Conservation (phyloP, 2,888 invertebrate species). For the Timandra comae region DNA sequence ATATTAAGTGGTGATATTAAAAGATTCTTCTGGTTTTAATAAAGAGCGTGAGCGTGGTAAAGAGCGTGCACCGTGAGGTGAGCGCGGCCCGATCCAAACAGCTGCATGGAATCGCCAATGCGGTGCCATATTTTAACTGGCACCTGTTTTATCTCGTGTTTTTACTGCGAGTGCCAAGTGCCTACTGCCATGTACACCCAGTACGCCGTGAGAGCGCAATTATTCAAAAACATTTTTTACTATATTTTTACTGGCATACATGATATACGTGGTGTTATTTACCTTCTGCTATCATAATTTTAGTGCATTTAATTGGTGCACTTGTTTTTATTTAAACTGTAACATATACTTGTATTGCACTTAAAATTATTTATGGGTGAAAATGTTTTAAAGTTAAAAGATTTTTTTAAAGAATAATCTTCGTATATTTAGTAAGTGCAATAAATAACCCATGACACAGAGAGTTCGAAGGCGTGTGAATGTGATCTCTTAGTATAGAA, state of each 20-base stretch:
- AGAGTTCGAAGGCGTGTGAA: too few relatives aligned
- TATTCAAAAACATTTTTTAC: slow-evolving; percentile 22
- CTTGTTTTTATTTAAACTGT: too few relatives aligned
- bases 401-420: too few relatives aligned
- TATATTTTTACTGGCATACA: slow-evolving; percentile 15
- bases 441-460: too few relatives aligned
- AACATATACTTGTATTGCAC: too few relatives aligned
- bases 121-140: slow-evolving; percentile 57
- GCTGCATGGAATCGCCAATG: slow-evolving; percentile 58
- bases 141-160: slow-evolving; percentile 66
- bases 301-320: too few relatives aligned
- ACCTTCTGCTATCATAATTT: too few relatives aligned
- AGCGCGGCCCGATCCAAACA: slow-evolving; percentile 19
- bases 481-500: too few relatives aligned
- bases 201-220: slow-evolving; percentile 19
- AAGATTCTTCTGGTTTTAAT: background rate
- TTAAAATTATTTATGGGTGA: too few relatives aligned
- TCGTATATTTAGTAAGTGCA: too few relatives aligned
- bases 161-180: slow-evolving; percentile 51
- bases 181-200: slow-evolving; percentile 18
- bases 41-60: slow-evolving; percentile 4
- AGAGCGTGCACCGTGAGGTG: slow-evolving; percentile 5
- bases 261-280: slow-evolving; percentile 11
- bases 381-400: too few relatives aligned
- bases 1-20: too few relatives aligned